Evolutionary conservation across 2,113 vertebrate species (phyloP).

Genomic region (Puffinus mauretanicus): DNA sequence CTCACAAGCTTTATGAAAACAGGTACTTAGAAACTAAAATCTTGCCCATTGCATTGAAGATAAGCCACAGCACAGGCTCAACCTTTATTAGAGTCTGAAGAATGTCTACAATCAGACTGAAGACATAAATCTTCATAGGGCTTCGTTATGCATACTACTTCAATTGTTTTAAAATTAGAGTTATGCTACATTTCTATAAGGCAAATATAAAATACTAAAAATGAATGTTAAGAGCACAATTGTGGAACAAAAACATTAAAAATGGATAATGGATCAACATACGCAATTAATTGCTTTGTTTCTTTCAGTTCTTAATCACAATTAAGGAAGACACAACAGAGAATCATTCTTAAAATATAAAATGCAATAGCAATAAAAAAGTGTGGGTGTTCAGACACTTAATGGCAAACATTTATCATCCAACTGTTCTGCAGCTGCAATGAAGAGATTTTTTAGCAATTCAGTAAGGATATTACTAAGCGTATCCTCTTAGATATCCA

Average conservation of each 20-base stretch:
- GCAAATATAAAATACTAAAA: neutral
- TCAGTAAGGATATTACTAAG: neutral
- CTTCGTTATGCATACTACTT: neutral
- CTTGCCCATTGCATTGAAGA: neutral
- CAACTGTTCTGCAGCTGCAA: neutral
- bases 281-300: neutral
- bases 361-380: neutral
- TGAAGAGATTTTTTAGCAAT: neutral
- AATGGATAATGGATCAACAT: neutral
- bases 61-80: neutral
- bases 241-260: neutral
- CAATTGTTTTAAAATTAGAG: neutral
- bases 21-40: neutral
- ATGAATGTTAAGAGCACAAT: neutral
- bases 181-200: neutral
- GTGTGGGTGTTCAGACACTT: neutral
- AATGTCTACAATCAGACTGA: neutral
- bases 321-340: neutral
- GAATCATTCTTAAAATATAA: neutral
- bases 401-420: neutral
- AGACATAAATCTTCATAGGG: neutral
- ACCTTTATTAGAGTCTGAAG: neutral
- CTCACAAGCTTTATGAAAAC: neutral
- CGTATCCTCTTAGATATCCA: neutral
- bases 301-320: conserved; percentile 16